A percentile compares a stretch with the other conserved stretches of the same genome.
These are phyloP conservation scores for Xenopus tropicalis DNA, from an alignment of 2,113 vertebrate genomes.

Conservation along the genomic window DNA sequence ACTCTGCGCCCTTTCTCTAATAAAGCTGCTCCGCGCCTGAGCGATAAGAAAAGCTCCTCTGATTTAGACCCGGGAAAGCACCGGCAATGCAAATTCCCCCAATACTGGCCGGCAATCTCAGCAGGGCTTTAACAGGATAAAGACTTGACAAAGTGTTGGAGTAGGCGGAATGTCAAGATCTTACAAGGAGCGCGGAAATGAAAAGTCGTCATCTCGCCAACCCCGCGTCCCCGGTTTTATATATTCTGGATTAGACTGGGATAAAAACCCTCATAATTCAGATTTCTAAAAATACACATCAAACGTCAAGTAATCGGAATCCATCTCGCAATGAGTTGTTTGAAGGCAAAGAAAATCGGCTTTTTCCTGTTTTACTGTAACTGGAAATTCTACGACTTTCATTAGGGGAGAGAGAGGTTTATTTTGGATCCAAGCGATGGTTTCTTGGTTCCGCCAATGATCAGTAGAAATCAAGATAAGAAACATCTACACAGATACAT, in stretches of 20 bases:
- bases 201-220: slow-evolving; percentile 35
- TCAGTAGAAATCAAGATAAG: background rate
- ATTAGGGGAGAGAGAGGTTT: too few species aligned
- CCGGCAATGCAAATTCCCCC: slow-evolving; percentile 52
- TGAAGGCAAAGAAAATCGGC: too few species aligned
- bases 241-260: slow-evolving; percentile 13
- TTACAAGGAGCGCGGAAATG: slow-evolving; percentile 38
- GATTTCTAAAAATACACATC: slow-evolving; percentile 44
- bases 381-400: too few species aligned
- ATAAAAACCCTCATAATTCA: slow-evolving; percentile 24
- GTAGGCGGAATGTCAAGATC: slow-evolving; percentile 54
- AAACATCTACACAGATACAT: too few species aligned
- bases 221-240: background rate
- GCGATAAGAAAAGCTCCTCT: slow-evolving; percentile 51
- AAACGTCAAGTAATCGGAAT: slow-evolving; percentile 18
- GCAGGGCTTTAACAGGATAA: slow-evolving; percentile 56
- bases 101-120: slow-evolving; percentile 51
- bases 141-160: slow-evolving; percentile 52
- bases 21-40: slow-evolving; percentile 49
- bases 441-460: too few species aligned
- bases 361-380: too few species aligned
- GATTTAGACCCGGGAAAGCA: slow-evolving; percentile 42
- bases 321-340: background rate
- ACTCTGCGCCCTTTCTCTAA: slow-evolving; percentile 53
- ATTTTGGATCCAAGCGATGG: too few species aligned